phyloP scores from a whole-genome alignment of 2,888 invertebrate genomes.

The Trissolcus japonicus region DNA sequence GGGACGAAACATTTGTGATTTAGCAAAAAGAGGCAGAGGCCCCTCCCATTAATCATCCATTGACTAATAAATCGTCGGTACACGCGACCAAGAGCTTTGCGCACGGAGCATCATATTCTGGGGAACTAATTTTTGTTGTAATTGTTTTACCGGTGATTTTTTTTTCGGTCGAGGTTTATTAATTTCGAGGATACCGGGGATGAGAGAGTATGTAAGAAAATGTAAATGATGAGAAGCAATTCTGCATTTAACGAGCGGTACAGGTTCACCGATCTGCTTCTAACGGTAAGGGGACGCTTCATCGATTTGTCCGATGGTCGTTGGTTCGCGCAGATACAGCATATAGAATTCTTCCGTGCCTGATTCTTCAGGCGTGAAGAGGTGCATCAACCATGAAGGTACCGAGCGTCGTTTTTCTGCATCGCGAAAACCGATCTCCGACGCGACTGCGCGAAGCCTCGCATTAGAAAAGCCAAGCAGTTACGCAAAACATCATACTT shows the following conservation, averaged over 20 bases:
- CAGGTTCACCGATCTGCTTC: constrained; percentile 62
- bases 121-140: constrained; percentile 12
- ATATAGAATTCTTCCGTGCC: constrained; percentile 54
- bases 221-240: constrained; percentile 65
- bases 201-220: constrained; percentile 27
- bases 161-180: constrained; percentile 12
- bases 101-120: not conserved
- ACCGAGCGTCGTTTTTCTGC: constrained; percentile 52
- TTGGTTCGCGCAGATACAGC: constrained; percentile 57
- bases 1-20: too few species aligned
- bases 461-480: constrained; percentile 49
- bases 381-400: constrained; percentile 53
- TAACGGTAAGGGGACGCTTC: constrained; percentile 70
- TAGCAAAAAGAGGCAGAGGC: too few species aligned
- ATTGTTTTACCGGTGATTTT: constrained; percentile 21
- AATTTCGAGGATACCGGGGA: constrained; percentile 28
- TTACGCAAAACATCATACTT: constrained; percentile 49
- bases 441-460: constrained; percentile 28
- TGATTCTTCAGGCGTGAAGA: constrained; percentile 60
- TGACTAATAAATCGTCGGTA: constrained; percentile 10
- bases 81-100: not conserved
- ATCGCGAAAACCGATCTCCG: constrained; percentile 52
- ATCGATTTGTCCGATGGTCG: constrained; percentile 66
- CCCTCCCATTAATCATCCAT: constrained; percentile 1
- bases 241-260: constrained; percentile 67